phyloP scores from a whole-genome alignment of 2,113 vertebrate species.

The Triplophysa siluroides region DNA sequence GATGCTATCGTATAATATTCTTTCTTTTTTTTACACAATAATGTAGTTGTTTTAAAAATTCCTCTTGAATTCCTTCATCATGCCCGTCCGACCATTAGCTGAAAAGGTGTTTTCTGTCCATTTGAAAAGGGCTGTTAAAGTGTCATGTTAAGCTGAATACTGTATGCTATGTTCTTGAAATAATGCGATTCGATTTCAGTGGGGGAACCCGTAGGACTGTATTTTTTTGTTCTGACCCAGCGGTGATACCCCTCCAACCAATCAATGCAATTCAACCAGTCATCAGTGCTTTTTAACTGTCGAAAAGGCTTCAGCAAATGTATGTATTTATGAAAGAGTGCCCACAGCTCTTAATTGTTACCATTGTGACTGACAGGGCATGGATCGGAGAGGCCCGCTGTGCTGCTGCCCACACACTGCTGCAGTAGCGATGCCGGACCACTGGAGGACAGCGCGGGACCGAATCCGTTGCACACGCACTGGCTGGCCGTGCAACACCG shows the following conservation, averaged over 20 bases:
- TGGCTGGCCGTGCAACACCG: constrained; percentile 81
- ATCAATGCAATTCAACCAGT: constrained; percentile 34
- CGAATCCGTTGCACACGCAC: constrained; percentile 74
- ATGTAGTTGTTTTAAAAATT: background rate
- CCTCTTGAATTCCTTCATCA: background rate
- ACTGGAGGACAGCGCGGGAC: constrained; percentile 93
- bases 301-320: constrained; percentile 30
- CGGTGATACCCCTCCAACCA: constrained; percentile 22
- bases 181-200: background rate
- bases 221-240: constrained; percentile 21
- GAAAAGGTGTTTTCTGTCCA: background rate
- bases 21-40: background rate
- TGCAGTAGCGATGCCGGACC: constrained; percentile 81
- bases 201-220: constrained; percentile 1
- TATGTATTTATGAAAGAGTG: constrained; percentile 29
- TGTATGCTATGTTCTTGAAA: constrained; percentile 15
- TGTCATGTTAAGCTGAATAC: constrained; percentile 20
- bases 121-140: constrained; percentile 19
- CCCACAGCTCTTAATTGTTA: constrained; percentile 31
- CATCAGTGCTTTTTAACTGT: constrained; percentile 10
- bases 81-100: background rate
- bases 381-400: constrained; percentile 56
- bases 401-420: constrained; percentile 66
- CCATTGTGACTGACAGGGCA: constrained; percentile 27
- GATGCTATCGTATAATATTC: background rate